Base-by-base conservation (phyloP, 2,113 vertebrate species). In the Cyanistes caeruleus region DNA sequence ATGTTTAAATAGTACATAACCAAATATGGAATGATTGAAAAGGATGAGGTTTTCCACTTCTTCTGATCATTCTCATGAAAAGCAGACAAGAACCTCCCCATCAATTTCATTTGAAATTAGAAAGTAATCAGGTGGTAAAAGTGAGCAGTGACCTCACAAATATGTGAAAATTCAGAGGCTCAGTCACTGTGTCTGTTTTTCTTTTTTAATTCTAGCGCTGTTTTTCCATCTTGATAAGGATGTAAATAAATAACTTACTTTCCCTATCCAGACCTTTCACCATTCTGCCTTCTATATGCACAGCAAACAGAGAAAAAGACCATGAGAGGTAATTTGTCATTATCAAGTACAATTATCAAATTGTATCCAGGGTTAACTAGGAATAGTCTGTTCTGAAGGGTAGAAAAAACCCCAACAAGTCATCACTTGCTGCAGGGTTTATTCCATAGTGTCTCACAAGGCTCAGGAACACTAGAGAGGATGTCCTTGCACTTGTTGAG, bases 21-120 rank as follows among this genome's bases (percentile, higher is more conserved):
- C 4, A 80, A 62, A 48, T 48, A 2, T 9, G 16, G 11, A 81
- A 51, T 51, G 2, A 28, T 70, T 58, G 15, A 73, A 64, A 60
- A 56, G 5, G 0, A 15, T 44, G 85, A 6, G 2, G 5, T 81
- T 91, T 89, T 92, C 23, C 33, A 30, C 16, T 55, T 31, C 37
- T 85, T 64, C 13, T 30, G 23, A 33, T 74, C 44, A 60, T 51
- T 70, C 7, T 51, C 3, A 43, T 7, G 11, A 51, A 67, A 68
- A 76, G 8, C 7, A 63, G 55, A 21, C 3, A 53, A 68, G 58
- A 63, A 11, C 0, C 0, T 2, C 19, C 6, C 4, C 9, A 39
- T 5, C 9, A 55, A 33, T 27, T 44, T 31, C 0, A 28, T 52
- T 75, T 94, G 15, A 67, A 62, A 33, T 63, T 33, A 62, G 19